Evolutionary conservation across 92 coral and sea anemone species (phyloP), one percentile per base, ranked within the genome.

Genomic region (Parazoanthus darwini): DNA sequence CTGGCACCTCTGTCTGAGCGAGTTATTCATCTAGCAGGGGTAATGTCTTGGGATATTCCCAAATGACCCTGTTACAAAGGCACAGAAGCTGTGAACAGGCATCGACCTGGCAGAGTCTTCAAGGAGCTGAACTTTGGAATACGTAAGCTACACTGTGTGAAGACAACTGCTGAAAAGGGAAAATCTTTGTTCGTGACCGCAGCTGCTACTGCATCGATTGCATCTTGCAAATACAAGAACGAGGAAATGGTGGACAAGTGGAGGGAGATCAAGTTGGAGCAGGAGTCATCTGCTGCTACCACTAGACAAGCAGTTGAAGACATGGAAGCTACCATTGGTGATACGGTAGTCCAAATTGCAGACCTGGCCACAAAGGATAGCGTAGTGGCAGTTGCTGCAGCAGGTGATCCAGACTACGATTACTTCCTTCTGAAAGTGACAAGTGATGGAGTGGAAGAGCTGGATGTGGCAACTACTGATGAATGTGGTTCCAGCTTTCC

Each of bases 101-200:
- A 39, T 39, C 42, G 42, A 39, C 42, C 42, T 39, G 42, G 5
- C 42, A 71, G 76, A 71, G 33, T 37, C 25, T 71, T 74, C 78
- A 74, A 74, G 38, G 78, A 74, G 38, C 78, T 74, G 46, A 74
- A 35, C 13, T 39, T 39, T 39, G 78, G 78, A 36, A 74, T 74
- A 20, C 36, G 78, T 23, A 74, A 74, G 38, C 78, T 74, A 74
- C 78, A 74, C 78, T 74, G 78, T 74, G 78, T 35, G 23, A 74
- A 74, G 38, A 74, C 78, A 74, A 74, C 78, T 35, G 42, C 78
- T 74, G 78, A 74, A 74, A 42, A 74, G 78, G 78, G 18, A 74
- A 35, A 74, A 44, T 74, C 78, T 35, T 74, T 74, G 78, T 74
- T 74, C 20, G 78, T 3, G 14, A 11, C 46, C 48, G 44, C 36